Conservation (phyloP, 1,140 invertebrate species). For the Cotesia typhae region DNA sequence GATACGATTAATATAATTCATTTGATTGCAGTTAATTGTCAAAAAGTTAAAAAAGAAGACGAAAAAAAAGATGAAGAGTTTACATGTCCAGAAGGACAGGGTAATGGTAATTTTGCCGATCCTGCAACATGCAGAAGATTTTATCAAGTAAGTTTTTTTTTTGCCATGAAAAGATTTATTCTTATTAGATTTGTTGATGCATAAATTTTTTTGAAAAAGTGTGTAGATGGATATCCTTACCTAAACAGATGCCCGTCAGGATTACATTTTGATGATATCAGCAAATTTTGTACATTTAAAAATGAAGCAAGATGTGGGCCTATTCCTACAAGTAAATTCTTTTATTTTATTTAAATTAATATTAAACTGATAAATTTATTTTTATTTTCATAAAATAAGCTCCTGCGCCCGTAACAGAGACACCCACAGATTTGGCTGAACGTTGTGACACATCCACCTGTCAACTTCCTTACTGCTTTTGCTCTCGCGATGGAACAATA, state of each 20-base stretch:
- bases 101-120: slow-evolving; percentile 91
- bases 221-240: slow-evolving; percentile 87
- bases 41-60: slow-evolving; percentile 63
- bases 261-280: slow-evolving; percentile 88
- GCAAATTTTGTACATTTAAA: slow-evolving; percentile 91
- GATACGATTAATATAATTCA: not conserved
- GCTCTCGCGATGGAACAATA: slow-evolving; percentile 88
- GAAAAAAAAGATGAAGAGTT: slow-evolving; percentile 74
- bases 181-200: slow-evolving; percentile 1
- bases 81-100: slow-evolving; percentile 76
- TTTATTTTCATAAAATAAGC: slow-evolving; percentile 66
- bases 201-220: slow-evolving; percentile 66
- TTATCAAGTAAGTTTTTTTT: slow-evolving; percentile 75
- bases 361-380: slow-evolving; percentile 1
- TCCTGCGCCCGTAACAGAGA: slow-evolving; percentile 80
- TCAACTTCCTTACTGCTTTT: slow-evolving; percentile 89
- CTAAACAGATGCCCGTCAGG: slow-evolving; percentile 88
- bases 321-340: slow-evolving; percentile 80
- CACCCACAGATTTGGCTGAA: slow-evolving; percentile 78
- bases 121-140: slow-evolving; percentile 86
- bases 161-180: not conserved
- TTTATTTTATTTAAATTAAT: slow-evolving; percentile 1
- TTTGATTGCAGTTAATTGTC: slow-evolving; percentile 50
- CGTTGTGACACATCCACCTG: slow-evolving; percentile 82
- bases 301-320: slow-evolving; percentile 90